Conservation (phyloP, 1,140 invertebrate species). For the Caenorhabditis briggsae region DNA sequence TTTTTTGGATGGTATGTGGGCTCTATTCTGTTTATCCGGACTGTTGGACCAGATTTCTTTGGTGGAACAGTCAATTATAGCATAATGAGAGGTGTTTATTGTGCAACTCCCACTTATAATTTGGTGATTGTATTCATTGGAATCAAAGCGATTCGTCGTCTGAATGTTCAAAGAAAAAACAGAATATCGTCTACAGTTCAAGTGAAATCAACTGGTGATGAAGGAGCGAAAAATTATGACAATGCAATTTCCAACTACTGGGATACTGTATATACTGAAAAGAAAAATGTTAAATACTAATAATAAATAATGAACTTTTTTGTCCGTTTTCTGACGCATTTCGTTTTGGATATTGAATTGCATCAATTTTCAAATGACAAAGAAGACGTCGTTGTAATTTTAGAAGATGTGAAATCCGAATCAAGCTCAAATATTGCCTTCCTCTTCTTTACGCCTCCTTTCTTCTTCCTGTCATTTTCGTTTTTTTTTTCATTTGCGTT, state of each 20-base stretch:
- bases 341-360: conserved; percentile 6
- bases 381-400: conserved; percentile 17
- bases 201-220: neutral
- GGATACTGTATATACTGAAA: conserved; percentile 7
- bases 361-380: neutral
- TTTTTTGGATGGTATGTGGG: neutral
- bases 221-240: conserved; percentile 22
- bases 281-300: neutral
- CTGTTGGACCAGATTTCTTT: conserved; percentile 26
- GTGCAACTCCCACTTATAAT: conserved; percentile 4
- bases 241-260: conserved; percentile 9
- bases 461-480: conserved; percentile 22
- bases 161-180: neutral
- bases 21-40: neutral
- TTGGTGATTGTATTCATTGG: conserved; percentile 14
- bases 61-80: conserved; percentile 16
- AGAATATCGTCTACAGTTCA: neutral
- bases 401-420: conserved; percentile 54
- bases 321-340: conserved; percentile 2
- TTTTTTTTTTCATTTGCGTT: conserved; percentile 15
- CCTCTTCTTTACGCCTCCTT: conserved; percentile 22
- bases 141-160: neutral
- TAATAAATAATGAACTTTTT: conserved; percentile 11
- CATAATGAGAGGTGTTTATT: neutral
- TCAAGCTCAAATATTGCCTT: conserved; percentile 53